Base-by-base conservation (phyloP, 2,888 invertebrate species). In the Blastobasis lacticolella region DNA sequence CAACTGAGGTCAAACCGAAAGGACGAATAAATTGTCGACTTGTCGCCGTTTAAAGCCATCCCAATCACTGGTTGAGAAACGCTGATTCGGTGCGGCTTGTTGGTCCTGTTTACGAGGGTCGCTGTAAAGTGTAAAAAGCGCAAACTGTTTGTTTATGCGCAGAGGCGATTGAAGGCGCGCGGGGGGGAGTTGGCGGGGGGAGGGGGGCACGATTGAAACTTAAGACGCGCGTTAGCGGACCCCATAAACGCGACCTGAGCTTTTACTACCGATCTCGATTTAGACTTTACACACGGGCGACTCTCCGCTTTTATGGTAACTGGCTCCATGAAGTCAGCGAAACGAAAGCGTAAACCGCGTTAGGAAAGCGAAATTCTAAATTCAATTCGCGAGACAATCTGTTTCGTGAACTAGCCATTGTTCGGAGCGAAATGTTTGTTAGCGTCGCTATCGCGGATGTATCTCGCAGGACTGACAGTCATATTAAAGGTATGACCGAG, bases 131-230 rank as follows among this genome's bases (percentile, higher is more conserved):
- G 81, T 81, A 84, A 83, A 83, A 84, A 82, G 78, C 75, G 78
- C 78, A 78, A 85, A 85, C 78, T 76, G 82, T 83, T 85, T 85
- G 83, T 86, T 85, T 86, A 85, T 81, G 82, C 81, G 74, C 73
- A 67, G 66, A 66, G 64, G 65, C 67, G 67, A 66, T 63, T 66
- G 67, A 64, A 61, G 61, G 60, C 63, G 65, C 61, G 68, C 68
- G 70, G 68, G 74, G 72, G 71, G 10, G 43, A 37, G 38, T 43
- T 10, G 79, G 63, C 68, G 67, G 68, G 67, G 72, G 72, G 69
- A 67, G 69, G 67, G 62, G 38, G n/a, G 45, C 37, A 37, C 44
- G 50, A 45, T 48, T 48, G 48, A 36, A 49, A 44, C 49, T 53
- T 52, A 53, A 53, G 53, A 51, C 48, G 37, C 52, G 55, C 62